Conservation (phyloP, 2,797 vertebrate species). For the Syndactyla subalaris region DNA sequence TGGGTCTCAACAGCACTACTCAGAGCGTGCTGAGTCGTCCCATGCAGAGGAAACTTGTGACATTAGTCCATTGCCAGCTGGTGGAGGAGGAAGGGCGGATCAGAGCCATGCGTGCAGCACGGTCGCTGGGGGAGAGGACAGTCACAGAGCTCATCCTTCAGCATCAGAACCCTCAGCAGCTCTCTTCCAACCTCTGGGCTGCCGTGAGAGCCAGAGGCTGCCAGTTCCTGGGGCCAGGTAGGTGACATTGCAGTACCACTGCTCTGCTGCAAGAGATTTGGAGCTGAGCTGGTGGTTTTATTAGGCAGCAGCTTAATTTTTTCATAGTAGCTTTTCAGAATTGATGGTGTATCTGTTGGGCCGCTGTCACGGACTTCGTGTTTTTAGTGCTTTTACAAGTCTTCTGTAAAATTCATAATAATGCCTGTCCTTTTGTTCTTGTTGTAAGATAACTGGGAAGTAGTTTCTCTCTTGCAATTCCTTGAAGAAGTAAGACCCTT, state of each 20-base stretch:
- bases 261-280: background rate
- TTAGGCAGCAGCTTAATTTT: background rate
- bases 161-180: constrained; percentile 98
- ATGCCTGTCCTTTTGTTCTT: background rate
- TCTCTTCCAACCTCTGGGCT: constrained; percentile 98
- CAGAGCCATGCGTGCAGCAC: constrained; percentile 96
- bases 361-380: rapidly evolving
- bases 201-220: constrained; percentile 96
- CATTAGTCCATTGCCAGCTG: constrained; percentile 95
- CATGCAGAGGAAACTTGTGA: constrained; percentile 98
- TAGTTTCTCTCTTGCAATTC: background rate
- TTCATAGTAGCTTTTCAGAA: background rate
- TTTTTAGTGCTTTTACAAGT: background rate
- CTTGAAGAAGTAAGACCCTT: background rate
- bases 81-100: constrained; percentile 98
- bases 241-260: background rate
- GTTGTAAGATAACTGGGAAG: background rate
- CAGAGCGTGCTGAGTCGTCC: constrained; percentile 97
- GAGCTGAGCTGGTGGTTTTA: background rate
- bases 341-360: background rate
- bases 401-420: background rate
- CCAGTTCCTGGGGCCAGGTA: constrained; percentile 98
- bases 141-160: constrained; percentile 99
- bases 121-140: constrained; percentile 94
- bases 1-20: constrained; percentile 93